Evolutionary conservation across 2,113 vertebrate species (phyloP), one percentile per base, ranked within the genome.

Genomic region (Echinops telfairi): DNA sequence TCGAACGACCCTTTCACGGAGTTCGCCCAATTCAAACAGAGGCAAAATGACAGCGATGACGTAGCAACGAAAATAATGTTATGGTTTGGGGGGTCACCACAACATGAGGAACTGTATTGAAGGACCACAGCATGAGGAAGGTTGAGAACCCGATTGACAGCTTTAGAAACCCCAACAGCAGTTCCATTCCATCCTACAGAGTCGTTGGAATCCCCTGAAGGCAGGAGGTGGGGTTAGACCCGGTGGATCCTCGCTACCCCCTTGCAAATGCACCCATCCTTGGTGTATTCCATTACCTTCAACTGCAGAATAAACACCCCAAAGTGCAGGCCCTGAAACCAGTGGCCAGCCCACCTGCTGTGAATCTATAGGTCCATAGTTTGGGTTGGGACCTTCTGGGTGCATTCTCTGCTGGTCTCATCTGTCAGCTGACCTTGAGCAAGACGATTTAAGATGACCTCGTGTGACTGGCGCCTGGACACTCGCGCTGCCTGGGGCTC

Each of bases 231-330:
- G n/a, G 6, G 0, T 73, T 15, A 60, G 47, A 17, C 31, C 0
- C 0, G 14, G 10, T 0, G 57, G 19, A 62, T 38, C 57, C 12
- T 29, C 60, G 73, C 68, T 1, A 6, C 0, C 22, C 9, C 27
- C 25, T 73, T 80, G 76, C n/a, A 81, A 87, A 73, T 31, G 20
- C 0, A 17, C 27, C 23, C 4, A n/a, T 15, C 31, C 38, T 83
- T 43, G 0, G 12, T 33, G 53, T 33, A 29, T 76, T 57, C 43
- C 33, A 53, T 8, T 53, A 53, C 47, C 40, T 27, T 8, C 15
- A 15, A 23, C 76, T 77, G 40, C 68, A 60, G 68, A 64, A 83
- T 36, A n/a, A 86, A 75, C 3, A 47, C 31, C 31, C 33, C 17
- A 0, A 86, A 23, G 33, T 23, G 62, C 7, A 12, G n/a, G 33